Percentiles rank a stretch among this genome's conserved stretches.
Evolutionary conservation across 2,797 vertebrate species (phyloP).

Genomic region (Natrix natrix): DNA sequence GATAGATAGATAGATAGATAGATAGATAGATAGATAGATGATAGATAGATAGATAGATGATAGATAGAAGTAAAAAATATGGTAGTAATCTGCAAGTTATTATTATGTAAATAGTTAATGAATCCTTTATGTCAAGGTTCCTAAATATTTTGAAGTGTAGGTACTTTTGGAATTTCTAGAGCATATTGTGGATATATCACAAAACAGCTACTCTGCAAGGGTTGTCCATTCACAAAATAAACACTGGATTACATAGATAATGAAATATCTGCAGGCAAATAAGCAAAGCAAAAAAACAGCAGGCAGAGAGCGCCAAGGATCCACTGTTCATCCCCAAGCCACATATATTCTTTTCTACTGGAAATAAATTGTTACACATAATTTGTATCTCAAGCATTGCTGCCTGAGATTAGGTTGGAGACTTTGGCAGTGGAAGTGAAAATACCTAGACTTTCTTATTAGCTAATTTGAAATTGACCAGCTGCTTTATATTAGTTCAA

Average conservation of each 20-base stretch:
- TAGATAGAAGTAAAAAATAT: background rate
- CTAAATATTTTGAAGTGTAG: background rate
- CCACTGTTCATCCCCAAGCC: background rate
- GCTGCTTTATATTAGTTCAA: background rate
- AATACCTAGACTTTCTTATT: slow-evolving; percentile 3
- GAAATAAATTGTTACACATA: background rate
- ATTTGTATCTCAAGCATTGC: background rate
- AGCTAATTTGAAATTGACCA: background rate
- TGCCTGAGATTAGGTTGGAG: background rate
- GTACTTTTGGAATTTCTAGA: background rate
- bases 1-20: background rate
- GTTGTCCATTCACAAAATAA: background rate
- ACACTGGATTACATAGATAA: background rate
- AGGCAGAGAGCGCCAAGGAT: background rate
- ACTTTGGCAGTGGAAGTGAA: slow-evolving; percentile 7
- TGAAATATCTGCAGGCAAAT: background rate
- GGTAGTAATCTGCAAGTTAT: background rate
- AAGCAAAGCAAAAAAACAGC: background rate
- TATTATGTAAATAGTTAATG: background rate
- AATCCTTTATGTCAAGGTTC: background rate
- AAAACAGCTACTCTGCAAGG: background rate
- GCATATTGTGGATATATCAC: background rate
- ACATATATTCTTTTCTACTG: background rate
- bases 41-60: background rate
- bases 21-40: background rate